phyloP scores from a whole-genome alignment of 2,888 invertebrate genomes.

The Drosophila dives region DNA sequence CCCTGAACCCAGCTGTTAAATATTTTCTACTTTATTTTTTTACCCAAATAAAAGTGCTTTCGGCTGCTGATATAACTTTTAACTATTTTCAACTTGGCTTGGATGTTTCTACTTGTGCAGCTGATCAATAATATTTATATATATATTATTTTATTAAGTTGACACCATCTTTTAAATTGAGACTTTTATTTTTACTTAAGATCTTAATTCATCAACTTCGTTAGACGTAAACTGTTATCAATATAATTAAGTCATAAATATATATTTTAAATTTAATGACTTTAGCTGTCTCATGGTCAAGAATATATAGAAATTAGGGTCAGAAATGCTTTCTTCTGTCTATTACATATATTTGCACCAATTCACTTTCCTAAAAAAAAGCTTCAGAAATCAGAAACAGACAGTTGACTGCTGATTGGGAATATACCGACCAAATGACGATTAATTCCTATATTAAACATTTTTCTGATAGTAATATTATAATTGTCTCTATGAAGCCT shows the following conservation, averaged over 20 bases:
- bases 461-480: not conserved
- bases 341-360: not conserved
- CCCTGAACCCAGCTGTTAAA: not conserved
- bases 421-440: not conserved
- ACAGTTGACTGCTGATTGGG: not conserved
- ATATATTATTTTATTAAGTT: not conserved
- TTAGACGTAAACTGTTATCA: not conserved
- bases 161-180: too few species aligned
- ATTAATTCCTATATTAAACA: not conserved
- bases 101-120: not conserved
- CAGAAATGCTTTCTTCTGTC: not conserved
- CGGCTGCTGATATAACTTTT: too few species aligned
- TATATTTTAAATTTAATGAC: not conserved
- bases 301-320: not conserved
- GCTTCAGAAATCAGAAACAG: not conserved
- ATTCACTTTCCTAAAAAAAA: not conserved
- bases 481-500: not conserved
- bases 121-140: not conserved
- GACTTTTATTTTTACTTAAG: not conserved
- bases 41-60: not conserved
- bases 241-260: not conserved
- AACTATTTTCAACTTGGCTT: not conserved
- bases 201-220: not conserved
- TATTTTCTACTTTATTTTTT: not conserved
- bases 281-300: not conserved